Evolutionary conservation across 1,140 invertebrate species (phyloP), one percentile per base, ranked within the genome.

Genomic region (Anastatus disparis): DNA sequence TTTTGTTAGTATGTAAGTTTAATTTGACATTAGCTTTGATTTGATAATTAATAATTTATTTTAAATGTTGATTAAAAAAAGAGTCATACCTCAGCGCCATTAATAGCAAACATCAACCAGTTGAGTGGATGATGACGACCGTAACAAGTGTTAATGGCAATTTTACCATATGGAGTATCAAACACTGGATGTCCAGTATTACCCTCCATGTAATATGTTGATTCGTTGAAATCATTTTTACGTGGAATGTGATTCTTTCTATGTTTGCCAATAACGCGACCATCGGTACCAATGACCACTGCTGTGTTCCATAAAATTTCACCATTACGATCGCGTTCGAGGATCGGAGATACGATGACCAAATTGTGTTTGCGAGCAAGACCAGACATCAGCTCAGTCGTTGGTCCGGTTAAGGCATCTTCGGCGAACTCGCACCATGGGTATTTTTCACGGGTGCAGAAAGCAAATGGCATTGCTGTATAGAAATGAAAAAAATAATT

Each of bases 371-470:
- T 88, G 72, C 88, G 87, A n/a, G 96, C 94, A n/a, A 97, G 82
- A 89, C 94, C 80, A 1, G 92, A 89, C 7, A 98, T 81, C 75
- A 99, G 92, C 77, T 89, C 88, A 6, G 93, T 97, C 1, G 95
- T 94, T 0, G 95, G 94, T 2, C 98, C 98, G 77, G 88, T 87
- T 80, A 94, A 89, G 17, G 93, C 95, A 75, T 92, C 91, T 86
- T 99, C 98, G 1, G 97, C 97, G 87, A 99, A 98, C 85, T 99
- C 95, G 81, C 93, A 95, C 97, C 98, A 99, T 0, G 97, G 97
- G 70, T 92, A 88, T 82, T 97, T 97, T 86, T 99, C 98, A 55
- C 98, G 87, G 0, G 98, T 99, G 81, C 97, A 99, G 85, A 99
- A 99, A 0, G 94, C 95, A 88, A 99, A 99, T 8, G 98, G 98